Conservation (phyloP, 1,140 invertebrate species). For the Hermetia illucens region DNA sequence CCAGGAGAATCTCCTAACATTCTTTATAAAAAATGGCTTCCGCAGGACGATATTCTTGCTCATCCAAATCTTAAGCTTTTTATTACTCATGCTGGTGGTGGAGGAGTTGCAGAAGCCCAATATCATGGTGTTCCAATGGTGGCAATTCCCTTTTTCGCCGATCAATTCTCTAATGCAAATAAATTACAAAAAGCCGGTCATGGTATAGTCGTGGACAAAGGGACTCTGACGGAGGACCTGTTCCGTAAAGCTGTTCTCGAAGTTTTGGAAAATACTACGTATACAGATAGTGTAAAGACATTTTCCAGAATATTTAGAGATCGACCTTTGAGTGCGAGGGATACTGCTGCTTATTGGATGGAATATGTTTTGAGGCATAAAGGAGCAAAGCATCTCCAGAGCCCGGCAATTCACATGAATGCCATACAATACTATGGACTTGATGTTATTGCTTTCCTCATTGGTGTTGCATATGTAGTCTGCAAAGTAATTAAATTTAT, state of each 20-base stretch:
- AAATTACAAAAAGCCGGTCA: constrained; percentile 32
- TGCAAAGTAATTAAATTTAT: too few relatives aligned
- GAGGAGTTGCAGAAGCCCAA: too few relatives aligned
- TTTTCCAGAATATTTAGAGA: constrained; percentile 24
- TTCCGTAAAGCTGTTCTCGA: constrained; percentile 18
- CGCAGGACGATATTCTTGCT: too few relatives aligned
- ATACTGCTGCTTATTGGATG: constrained; percentile 21
- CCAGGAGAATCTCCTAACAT: too few relatives aligned
- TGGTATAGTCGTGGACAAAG: constrained; percentile 29
- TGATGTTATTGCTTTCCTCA: constrained; percentile 19
- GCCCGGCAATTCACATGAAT: constrained; percentile 22
- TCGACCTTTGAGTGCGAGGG: constrained; percentile 17
- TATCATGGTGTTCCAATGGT: constrained; percentile 48
- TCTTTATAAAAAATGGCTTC: too few relatives aligned
- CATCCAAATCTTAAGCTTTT: too few relatives aligned
- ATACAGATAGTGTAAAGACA: constrained; percentile 12
- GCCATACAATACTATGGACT: constrained; percentile 13
- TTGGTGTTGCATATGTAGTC: too few relatives aligned
- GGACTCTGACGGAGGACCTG: constrained; percentile 22
- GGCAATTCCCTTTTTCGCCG: constrained; percentile 49
- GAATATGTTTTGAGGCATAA: constrained; percentile 31
- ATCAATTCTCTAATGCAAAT: constrained; percentile 42
- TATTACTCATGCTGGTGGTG: too few relatives aligned
- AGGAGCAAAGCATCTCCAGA: constrained; percentile 31
- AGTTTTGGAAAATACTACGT: constrained; percentile 17